Percentiles rank a stretch among this genome's conserved stretches.
These are phyloP conservation scores for Antidorcas marsupialis DNA, from an alignment of 2,113 vertebrate species.

Conservation along the genomic window DNA sequence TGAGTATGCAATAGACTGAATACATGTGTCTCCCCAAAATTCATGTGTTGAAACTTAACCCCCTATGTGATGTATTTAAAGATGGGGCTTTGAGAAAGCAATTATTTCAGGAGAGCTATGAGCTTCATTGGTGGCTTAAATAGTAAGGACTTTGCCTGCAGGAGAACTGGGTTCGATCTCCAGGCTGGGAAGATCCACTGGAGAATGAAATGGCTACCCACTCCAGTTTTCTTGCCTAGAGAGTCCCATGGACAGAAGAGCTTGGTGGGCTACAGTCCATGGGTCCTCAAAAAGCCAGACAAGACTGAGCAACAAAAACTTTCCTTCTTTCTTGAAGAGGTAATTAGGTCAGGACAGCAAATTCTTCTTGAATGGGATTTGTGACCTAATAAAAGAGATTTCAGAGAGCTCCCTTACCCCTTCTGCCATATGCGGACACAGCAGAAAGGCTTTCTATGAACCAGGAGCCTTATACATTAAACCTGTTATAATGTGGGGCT, in stretches of 20 bases:
- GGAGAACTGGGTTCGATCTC: neutral
- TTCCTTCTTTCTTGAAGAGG: neutral
- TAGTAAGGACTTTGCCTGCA: neutral
- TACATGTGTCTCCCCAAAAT: neutral
- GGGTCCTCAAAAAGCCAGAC: neutral
- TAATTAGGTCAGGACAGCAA: neutral
- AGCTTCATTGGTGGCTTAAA: neutral
- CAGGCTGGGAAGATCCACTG: neutral
- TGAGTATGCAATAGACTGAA: neutral
- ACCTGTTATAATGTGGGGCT: neutral
- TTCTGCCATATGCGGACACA: neutral
- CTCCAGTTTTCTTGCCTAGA: neutral
- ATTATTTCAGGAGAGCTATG: neutral
- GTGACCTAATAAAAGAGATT: neutral
- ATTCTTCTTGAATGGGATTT: neutral
- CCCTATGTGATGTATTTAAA: neutral
- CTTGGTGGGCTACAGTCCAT: neutral
- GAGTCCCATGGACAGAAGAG: neutral
- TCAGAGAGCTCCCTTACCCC: neutral
- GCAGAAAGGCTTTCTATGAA: neutral
- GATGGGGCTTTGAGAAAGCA: neutral
- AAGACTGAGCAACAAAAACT: neutral
- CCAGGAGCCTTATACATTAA: neutral
- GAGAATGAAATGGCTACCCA: neutral
- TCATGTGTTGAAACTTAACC: neutral